Evolutionary conservation across 1,140 invertebrate genomes (phyloP).

Genomic region (Drosophila carrolli): DNA sequence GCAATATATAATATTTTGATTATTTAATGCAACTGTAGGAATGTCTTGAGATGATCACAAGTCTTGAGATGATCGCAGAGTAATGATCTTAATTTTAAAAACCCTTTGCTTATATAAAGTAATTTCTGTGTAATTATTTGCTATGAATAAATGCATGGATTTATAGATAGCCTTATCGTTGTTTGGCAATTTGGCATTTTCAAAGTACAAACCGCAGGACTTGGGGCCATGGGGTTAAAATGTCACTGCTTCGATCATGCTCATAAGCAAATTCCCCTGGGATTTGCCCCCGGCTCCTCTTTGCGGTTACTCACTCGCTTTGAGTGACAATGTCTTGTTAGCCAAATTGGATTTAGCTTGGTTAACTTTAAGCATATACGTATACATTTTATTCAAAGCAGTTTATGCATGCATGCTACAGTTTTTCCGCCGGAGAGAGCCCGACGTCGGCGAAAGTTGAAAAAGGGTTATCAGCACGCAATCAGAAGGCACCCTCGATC

Average conservation of each 20-base stretch:
- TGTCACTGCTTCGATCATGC: slow-evolving; percentile 32
- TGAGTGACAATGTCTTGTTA: slow-evolving; percentile 69
- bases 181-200: background rate
- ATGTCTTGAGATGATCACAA: too few relatives aligned
- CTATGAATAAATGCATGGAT: slow-evolving; percentile 5
- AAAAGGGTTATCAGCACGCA: slow-evolving; percentile 71
- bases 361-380: slow-evolving; percentile 40
- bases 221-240: slow-evolving; percentile 8
- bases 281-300: slow-evolving; percentile 10
- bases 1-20: too few relatives aligned
- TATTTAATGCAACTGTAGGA: too few relatives aligned
- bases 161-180: slow-evolving; percentile 11
- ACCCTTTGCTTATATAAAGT: too few relatives aligned
- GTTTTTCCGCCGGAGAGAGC: slow-evolving; percentile 21
- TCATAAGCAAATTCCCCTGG: slow-evolving; percentile 38
- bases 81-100: too few relatives aligned
- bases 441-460: slow-evolving; percentile 38
- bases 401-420: slow-evolving; percentile 37
- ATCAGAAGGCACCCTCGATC: slow-evolving; percentile 34
- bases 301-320: slow-evolving; percentile 42
- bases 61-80: too few relatives aligned
- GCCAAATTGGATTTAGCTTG: slow-evolving; percentile 72
- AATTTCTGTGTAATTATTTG: background rate
- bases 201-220: slow-evolving; percentile 12
- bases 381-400: slow-evolving; percentile 8